Evolutionary conservation across 2,888 invertebrate genomes (phyloP).

Genomic region (Dryocosmus kuriphilus): DNA sequence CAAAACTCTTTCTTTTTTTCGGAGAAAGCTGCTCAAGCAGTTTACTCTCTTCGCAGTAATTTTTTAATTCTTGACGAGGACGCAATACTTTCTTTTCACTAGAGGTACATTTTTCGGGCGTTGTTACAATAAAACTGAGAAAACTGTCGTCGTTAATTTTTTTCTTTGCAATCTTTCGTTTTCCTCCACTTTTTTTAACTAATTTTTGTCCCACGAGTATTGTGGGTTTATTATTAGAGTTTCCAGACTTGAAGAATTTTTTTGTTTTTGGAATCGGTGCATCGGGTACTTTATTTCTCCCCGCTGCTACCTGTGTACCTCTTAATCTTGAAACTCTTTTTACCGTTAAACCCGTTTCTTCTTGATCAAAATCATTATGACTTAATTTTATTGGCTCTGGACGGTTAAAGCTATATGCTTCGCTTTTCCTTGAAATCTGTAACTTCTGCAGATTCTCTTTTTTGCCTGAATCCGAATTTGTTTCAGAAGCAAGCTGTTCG

Average conservation of each 20-base stretch:
- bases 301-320: neutral
- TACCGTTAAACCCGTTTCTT: neutral
- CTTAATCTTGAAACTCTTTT: neutral
- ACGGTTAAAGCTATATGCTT: neutral
- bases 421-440: neutral
- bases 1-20: neutral
- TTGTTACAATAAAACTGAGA: neutral
- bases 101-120: neutral
- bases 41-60: slow-evolving; percentile 22
- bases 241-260: slow-evolving; percentile 6
- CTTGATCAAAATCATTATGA: neutral
- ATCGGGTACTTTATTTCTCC: neutral
- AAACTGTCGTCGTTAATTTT: neutral
- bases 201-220: neutral
- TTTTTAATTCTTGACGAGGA: slow-evolving; percentile 15
- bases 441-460: neutral
- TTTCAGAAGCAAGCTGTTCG: neutral
- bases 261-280: neutral
- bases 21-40: neutral
- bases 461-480: neutral
- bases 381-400: neutral
- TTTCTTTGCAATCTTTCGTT: neutral
- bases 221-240: neutral
- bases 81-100: neutral
- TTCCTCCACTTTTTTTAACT: neutral